phyloP scores from a whole-genome alignment of 2,888 invertebrate genomes.

The Cylindroiulus punctatus region DNA sequence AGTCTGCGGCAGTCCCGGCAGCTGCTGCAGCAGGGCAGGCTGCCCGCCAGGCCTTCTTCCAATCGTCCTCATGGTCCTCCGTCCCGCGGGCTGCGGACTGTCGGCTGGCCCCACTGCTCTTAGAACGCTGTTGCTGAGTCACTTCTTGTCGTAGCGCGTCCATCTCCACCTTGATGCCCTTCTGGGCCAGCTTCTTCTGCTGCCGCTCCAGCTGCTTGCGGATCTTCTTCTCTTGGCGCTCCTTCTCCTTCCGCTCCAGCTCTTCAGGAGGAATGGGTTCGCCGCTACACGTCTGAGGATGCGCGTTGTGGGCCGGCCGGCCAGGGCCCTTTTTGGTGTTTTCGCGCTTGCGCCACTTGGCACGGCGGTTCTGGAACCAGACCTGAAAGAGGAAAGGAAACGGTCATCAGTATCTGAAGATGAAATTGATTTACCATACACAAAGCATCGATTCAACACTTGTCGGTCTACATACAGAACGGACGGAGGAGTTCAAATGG shows the following conservation, averaged over 20 bases:
- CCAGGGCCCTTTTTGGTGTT: constrained; percentile 99
- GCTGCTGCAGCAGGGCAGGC: constrained; percentile 55
- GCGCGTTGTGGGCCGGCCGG: constrained; percentile 97
- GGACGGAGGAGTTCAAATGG: no score
- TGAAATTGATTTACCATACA: no score
- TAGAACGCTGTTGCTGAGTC: constrained; percentile 73
- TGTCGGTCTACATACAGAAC: no score
- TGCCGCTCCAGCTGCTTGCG: constrained; percentile 91
- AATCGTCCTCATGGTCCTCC: constrained; percentile 57
- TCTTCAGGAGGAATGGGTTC: constrained; percentile 90
- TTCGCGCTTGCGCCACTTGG: constrained; percentile 99
- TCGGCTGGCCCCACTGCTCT: no score
- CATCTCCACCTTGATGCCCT: constrained; percentile 88
- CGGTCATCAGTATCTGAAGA: no score
- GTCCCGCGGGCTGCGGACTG: no score
- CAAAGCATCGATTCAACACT: no score
- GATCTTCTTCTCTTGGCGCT: constrained; percentile 71
- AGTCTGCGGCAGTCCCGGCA: constrained; percentile 53
- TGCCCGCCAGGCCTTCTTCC: constrained; percentile 58
- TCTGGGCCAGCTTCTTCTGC: constrained; percentile 89
- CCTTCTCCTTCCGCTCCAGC: constrained; percentile 63
- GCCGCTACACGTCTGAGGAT: constrained; percentile 96
- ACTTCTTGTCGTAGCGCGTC: constrained; percentile 86
- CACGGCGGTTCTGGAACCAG: constrained; percentile 99
- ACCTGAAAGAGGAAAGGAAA: no score